These are phyloP conservation scores for Chrysolina oricalcia DNA, from an alignment of 2,888 invertebrate species.

Conservation along the genomic window DNA sequence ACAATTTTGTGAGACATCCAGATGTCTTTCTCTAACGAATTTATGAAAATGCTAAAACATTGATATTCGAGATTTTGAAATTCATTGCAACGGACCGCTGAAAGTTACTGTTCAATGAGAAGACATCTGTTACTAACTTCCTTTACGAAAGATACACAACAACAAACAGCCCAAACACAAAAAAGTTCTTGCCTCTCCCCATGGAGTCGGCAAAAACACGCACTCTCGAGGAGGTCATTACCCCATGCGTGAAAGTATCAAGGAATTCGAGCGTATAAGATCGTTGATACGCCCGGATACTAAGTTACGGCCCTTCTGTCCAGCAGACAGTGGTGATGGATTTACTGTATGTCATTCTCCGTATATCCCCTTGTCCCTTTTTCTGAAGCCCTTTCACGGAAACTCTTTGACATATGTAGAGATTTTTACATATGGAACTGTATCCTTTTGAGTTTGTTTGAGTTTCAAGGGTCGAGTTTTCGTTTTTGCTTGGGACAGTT, in stretches of 20 bases:
- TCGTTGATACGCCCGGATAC: constrained; percentile 3
- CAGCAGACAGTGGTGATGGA: constrained; percentile 14
- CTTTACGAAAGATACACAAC: constrained; percentile 6
- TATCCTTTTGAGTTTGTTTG: not conserved
- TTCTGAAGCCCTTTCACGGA: constrained; percentile 4
- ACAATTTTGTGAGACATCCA: no score
- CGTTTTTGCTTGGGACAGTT: constrained; percentile 1
- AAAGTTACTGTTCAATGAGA: not conserved
- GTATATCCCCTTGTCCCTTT: constrained; percentile 20
- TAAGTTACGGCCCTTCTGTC: constrained; percentile 14
- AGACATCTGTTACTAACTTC: constrained; percentile 21
- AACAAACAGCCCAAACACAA: not conserved
- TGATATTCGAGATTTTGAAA: not conserved
- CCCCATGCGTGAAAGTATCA: constrained; percentile 11
- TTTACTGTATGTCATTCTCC: constrained; percentile 5
- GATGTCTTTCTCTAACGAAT: no score
- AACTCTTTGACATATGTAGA: constrained; percentile 21
- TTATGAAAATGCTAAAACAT: not conserved
- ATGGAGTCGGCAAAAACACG: constrained; percentile 4
- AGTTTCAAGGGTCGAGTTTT: constrained; percentile 1
- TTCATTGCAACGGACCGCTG: not conserved
- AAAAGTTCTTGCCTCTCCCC: not conserved
- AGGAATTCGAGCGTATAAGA: constrained; percentile 11
- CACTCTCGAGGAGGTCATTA: constrained; percentile 15
- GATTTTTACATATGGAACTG: not conserved